phyloP scores from a whole-genome alignment of 2,888 invertebrate species.

The Notodonta ziczac region DNA sequence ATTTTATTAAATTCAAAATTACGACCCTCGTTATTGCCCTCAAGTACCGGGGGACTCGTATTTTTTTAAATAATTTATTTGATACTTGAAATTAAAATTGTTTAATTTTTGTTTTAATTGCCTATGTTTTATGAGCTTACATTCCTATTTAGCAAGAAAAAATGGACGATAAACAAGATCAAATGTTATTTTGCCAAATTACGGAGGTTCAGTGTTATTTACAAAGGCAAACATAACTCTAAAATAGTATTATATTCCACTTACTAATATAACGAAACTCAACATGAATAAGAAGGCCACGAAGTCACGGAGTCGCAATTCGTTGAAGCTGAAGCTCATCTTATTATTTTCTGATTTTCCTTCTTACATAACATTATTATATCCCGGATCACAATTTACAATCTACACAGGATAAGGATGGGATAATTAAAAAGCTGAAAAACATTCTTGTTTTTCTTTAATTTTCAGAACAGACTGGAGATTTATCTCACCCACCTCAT shows the following conservation, averaged over 20 bases:
- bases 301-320: no score
- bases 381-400: neutral
- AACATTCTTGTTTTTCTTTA: slow-evolving; percentile 19
- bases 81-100: slow-evolving; percentile 17
- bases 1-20: slow-evolving; percentile 52
- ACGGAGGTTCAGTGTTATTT: no score
- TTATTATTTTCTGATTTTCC: neutral
- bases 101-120: slow-evolving; percentile 17
- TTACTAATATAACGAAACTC: no score
- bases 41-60: slow-evolving; percentile 40
- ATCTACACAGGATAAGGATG: neutral
- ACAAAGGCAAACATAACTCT: no score
- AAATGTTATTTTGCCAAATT: no score
- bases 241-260: no score
- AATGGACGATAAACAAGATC: neutral
- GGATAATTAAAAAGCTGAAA: slow-evolving; percentile 13
- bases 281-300: no score
- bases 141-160: neutral
- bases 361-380: neutral
- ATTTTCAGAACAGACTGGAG: slow-evolving; percentile 27
- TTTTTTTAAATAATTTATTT: slow-evolving; percentile 23
- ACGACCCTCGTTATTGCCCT: slow-evolving; percentile 46
- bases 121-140: neutral
- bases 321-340: no score
- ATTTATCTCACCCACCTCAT: slow-evolving; percentile 6